Evolutionary conservation across 2,888 invertebrate species (phyloP), one percentile per base, ranked within the genome.

Genomic region (Molorchus minor): DNA sequence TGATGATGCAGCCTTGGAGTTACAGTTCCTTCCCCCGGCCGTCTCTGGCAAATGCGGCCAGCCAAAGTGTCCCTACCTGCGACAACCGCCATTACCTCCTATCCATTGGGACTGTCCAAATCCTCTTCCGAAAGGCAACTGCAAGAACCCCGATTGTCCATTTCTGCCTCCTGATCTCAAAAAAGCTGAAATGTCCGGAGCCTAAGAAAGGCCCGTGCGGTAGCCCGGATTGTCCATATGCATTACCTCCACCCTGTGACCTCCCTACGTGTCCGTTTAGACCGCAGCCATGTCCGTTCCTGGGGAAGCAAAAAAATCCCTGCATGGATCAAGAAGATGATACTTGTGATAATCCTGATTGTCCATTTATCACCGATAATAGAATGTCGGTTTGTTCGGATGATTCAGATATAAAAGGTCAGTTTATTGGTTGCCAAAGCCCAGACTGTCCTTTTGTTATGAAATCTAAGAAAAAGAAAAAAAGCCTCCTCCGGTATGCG

Each of bases 51-150:
- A 71, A 29, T 79, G 79, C 58, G 75, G 77, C 12, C 69, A 73
- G 44, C 75, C 77, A 1, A 71, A 74, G 41, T 77, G 77, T 56
- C 70, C 73, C 2, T 75, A 72, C 54, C 73, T 73, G 5, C 51
- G 69, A 1, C 61, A 66, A 41, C 69, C 69, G 1, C 62, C 64
- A 1, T 56, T 79, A 2, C 78, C 77, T 0, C 80, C 80, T 2
- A 80, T 80, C 45, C 80, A 80, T 60, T 80, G 80, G 80, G 80
- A 80, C 47, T 80, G 80, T 65, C 80, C 80, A 0, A 80, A 80
- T 55, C 80, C 80, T 0, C 65, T 80, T 30, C 80, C 80, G 0
- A 70, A 75, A 64, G 80, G 77, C 1, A 65, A 71, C 3, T 80
- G 80, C 56, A 72, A 68, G 61, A 80, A 80, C 63, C 76, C 77